A percentile compares a stretch with the other conserved stretches of the same genome.
Conservation (phyloP, 2,888 invertebrate genomes). For the Ecdyonurus torrentis region DNA sequence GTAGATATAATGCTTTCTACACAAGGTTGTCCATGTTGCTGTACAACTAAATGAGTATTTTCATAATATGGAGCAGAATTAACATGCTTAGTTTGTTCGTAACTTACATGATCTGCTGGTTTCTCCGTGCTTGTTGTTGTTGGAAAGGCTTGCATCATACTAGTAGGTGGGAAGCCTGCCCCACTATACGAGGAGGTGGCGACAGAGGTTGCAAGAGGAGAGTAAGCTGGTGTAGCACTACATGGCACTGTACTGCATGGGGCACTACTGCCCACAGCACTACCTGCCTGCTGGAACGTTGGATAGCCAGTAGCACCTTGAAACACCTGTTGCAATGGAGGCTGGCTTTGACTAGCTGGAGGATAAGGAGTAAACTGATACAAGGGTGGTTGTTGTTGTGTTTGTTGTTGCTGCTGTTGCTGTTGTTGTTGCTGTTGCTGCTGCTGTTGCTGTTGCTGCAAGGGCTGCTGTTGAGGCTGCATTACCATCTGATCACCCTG, state of each 20-base stretch:
- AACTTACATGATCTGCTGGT: not conserved
- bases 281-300: not conserved
- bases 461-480: constrained; percentile 22
- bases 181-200: constrained; percentile 22
- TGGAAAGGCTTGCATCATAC: too few relatives aligned
- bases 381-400: not conserved
- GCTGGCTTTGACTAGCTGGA: not conserved
- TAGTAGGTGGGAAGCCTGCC: not conserved
- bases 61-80: not conserved
- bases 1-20: not conserved
- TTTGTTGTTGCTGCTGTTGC: constrained; percentile 24
- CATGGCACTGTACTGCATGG: too few relatives aligned
- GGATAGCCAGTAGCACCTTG: not conserved
- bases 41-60: not conserved
- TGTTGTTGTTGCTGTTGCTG: constrained; percentile 33
- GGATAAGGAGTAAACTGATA: not conserved
- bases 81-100: not conserved
- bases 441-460: constrained; percentile 39
- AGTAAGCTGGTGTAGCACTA: not conserved
- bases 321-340: not conserved
- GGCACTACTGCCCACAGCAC: not conserved
- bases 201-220: constrained; percentile 26
- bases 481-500: too few relatives aligned
- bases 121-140: too few relatives aligned
- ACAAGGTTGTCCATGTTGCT: not conserved